Percentiles rank a stretch among this genome's conserved stretches.
These are phyloP conservation scores for Drymodes brunneopygia DNA, from an alignment of 2,113 vertebrate species.

Conservation along the genomic window DNA sequence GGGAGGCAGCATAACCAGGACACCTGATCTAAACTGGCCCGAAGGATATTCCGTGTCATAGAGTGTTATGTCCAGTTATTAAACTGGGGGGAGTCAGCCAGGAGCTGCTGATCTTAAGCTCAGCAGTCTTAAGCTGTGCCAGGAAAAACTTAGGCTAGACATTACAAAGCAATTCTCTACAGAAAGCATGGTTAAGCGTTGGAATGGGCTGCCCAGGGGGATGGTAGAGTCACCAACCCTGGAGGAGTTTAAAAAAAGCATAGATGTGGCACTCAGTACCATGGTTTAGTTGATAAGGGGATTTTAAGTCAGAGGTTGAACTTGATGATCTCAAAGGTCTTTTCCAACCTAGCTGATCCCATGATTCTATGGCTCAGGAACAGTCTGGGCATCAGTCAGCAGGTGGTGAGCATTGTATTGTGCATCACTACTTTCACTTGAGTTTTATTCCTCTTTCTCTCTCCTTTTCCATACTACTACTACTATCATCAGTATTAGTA, in stretches of 20 bases:
- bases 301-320: neutral
- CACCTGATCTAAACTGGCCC: neutral
- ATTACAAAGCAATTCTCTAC: neutral
- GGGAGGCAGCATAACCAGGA: neutral
- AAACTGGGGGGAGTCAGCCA: no score
- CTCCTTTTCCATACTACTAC: neutral
- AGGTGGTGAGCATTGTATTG: neutral
- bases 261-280: neutral
- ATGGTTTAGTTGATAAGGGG: neutral
- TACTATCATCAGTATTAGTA: neutral
- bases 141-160: neutral
- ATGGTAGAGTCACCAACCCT: no score
- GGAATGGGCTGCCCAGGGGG: neutral
- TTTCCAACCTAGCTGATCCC: neutral
- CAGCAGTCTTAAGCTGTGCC: neutral
- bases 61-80: neutral
- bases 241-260: neutral
- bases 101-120: neutral
- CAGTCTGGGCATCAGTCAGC: neutral
- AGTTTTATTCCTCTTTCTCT: neutral
- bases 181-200: neutral
- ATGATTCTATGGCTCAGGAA: neutral
- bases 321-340: neutral
- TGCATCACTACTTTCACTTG: neutral
- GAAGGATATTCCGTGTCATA: neutral